These are phyloP conservation scores for Bugula neritina DNA, from an alignment of 2,888 invertebrate genomes.

Conservation along the genomic window DNA sequence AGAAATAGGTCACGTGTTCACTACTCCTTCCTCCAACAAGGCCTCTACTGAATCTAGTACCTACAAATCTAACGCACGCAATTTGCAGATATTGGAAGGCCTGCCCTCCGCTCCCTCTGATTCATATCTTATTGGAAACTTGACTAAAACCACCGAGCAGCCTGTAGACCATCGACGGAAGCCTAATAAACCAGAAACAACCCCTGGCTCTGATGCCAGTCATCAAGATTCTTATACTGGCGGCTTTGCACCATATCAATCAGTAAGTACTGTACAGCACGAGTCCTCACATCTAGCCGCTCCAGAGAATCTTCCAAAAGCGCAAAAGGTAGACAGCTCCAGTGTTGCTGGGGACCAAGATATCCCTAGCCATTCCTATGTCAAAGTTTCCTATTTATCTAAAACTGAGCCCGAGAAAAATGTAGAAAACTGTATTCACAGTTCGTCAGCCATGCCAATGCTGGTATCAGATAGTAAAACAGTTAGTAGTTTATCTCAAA, in stretches of 20 bases:
- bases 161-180: slow-evolving; percentile 15
- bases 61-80: neutral
- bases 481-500: too few relatives aligned
- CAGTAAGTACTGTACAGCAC: too few relatives aligned
- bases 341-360: too few relatives aligned
- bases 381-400: too few relatives aligned
- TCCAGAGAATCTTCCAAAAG: too few relatives aligned
- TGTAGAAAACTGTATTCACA: too few relatives aligned
- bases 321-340: too few relatives aligned
- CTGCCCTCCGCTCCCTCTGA: neutral
- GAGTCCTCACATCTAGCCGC: too few relatives aligned
- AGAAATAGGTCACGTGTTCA: slow-evolving; percentile 16
- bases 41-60: neutral
- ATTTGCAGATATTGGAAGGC: neutral
- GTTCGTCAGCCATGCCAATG: too few relatives aligned
- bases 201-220: neutral
- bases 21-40: neutral
- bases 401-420: too few relatives aligned
- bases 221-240: neutral
- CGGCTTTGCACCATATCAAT: neutral
- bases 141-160: slow-evolving; percentile 7
- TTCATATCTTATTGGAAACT: neutral
- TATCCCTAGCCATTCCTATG: too few relatives aligned
- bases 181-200: neutral
- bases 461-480: too few relatives aligned